A percentile compares a stretch with the other conserved stretches of the same genome.
These are phyloP conservation scores for Macquaria australasica DNA, from an alignment of 2,113 vertebrate genomes.

Conservation along the genomic window DNA sequence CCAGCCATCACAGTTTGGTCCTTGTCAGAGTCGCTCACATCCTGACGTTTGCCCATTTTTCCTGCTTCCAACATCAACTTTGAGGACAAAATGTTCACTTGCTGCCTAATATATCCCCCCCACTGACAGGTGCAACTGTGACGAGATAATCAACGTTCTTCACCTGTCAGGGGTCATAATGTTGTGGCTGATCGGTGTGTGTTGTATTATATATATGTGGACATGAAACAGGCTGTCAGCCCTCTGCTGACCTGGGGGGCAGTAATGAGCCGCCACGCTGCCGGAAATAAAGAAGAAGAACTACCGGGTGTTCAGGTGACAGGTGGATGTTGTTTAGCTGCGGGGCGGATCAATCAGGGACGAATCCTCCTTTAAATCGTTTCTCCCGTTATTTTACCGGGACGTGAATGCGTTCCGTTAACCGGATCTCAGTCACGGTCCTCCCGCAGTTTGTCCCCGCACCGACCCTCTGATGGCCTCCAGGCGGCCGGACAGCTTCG, in stretches of 20 bases:
- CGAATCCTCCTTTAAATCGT: background rate
- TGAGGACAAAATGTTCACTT: no score
- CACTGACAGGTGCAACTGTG: no score
- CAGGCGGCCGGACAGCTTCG: conserved; percentile 93
- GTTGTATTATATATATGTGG: no score
- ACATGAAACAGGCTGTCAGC: no score
- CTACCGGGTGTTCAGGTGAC: conserved; percentile 44
- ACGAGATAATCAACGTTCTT: no score
- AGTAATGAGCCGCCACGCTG: rapidly evolving
- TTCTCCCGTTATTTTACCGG: background rate
- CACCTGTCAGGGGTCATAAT: no score
- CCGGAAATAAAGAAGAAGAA: background rate
- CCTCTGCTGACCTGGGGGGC: background rate
- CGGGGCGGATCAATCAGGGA: conserved; percentile 40
- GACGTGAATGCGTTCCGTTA: background rate
- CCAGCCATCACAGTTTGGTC: no score
- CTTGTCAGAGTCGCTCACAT: no score
- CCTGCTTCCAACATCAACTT: no score
- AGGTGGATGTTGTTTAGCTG: conserved; percentile 43
- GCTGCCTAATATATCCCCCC: no score
- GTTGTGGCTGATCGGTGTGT: no score
- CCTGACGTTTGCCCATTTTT: no score
- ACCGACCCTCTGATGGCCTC: conserved; percentile 86
- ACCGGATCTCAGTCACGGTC: background rate
- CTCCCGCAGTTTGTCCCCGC: background rate